Percentiles rank a stretch among this genome's conserved stretches.
These are phyloP conservation scores for Siniperca knerii DNA, from an alignment of 2,113 vertebrate genomes.

Conservation along the genomic window DNA sequence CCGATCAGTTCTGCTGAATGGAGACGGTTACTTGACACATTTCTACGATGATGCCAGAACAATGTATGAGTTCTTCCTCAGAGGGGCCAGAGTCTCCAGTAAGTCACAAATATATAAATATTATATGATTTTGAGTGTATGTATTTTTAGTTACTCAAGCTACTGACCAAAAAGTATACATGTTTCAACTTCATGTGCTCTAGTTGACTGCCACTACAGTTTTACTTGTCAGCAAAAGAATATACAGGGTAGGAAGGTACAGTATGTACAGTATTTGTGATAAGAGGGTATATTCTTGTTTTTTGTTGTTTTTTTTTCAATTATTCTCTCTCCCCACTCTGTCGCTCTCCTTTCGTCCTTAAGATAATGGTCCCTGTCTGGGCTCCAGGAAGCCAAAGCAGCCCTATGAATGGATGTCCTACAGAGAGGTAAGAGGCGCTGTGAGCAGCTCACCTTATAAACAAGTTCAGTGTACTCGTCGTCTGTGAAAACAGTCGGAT, in stretches of 20 bases:
- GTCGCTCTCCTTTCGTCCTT: neutral
- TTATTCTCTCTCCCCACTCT: neutral
- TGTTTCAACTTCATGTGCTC: too few relatives aligned
- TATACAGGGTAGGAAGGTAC: neutral
- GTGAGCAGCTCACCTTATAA: neutral
- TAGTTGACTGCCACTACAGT: too few relatives aligned
- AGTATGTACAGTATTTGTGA: neutral
- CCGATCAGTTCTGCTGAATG: constrained; percentile 81
- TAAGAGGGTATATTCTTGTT: neutral
- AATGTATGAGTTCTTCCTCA: constrained; percentile 88
- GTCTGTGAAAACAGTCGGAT: neutral
- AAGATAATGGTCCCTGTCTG: constrained; percentile 92
- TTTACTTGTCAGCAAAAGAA: neutral
- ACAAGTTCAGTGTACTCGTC: neutral
- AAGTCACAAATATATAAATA: constrained; percentile 66
- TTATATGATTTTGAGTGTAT: neutral
- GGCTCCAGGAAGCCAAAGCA: constrained; percentile 92
- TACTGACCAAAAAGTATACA: neutral
- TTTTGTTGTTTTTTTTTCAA: too few relatives aligned
- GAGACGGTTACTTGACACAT: constrained; percentile 73
- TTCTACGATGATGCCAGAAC: constrained; percentile 91
- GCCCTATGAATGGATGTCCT: constrained; percentile 94
- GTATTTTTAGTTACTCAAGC: neutral
- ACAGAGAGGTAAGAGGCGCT: constrained; percentile 86
- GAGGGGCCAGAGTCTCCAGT: constrained; percentile 90